A percentile compares a stretch with the other conserved stretches of the same genome.
These are phyloP conservation scores for Caranx melampygus DNA, from an alignment of 2,113 vertebrate species.

Conservation along the genomic window DNA sequence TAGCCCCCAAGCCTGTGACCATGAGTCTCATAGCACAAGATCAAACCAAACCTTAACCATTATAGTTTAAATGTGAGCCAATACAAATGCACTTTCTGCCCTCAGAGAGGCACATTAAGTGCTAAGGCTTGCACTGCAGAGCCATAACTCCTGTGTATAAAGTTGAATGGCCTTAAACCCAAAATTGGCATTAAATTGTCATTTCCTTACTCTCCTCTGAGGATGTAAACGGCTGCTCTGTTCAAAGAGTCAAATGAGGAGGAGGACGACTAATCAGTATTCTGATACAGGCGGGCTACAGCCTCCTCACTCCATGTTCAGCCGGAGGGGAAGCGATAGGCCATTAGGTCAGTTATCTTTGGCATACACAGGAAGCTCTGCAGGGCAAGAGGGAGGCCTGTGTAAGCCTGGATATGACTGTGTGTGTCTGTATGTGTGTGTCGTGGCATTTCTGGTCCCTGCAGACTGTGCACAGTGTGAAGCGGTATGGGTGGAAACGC, in stretches of 20 bases:
- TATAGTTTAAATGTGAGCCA: slow-evolving; percentile 22
- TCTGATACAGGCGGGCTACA: slow-evolving; percentile 56
- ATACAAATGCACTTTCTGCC: slow-evolving; percentile 1
- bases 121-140: neutral
- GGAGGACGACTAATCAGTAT: slow-evolving; percentile 68
- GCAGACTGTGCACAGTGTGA: slow-evolving; percentile 60
- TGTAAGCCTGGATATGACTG: slow-evolving; percentile 49
- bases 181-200: neutral
- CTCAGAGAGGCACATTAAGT: neutral
- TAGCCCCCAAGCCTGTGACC: neutral
- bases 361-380: slow-evolving; percentile 75
- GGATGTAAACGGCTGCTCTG: slow-evolving; percentile 54
- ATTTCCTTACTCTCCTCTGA: slow-evolving; percentile 28
- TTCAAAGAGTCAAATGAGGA: slow-evolving; percentile 48
- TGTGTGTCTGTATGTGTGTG: slow-evolving; percentile 13
- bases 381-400: slow-evolving; percentile 56
- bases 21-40: neutral
- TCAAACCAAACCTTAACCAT: slow-evolving; percentile 13
- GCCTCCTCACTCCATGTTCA: slow-evolving; percentile 60
- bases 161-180: neutral
- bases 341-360: slow-evolving; percentile 80
- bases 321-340: slow-evolving; percentile 68
- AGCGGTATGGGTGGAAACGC: slow-evolving; percentile 65
- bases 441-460: slow-evolving; percentile 68
- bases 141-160: neutral